Evolutionary conservation across 35 echinoderm and acorn worm genomes (phyloP).

Genomic region (Holothuria glaberrima): DNA sequence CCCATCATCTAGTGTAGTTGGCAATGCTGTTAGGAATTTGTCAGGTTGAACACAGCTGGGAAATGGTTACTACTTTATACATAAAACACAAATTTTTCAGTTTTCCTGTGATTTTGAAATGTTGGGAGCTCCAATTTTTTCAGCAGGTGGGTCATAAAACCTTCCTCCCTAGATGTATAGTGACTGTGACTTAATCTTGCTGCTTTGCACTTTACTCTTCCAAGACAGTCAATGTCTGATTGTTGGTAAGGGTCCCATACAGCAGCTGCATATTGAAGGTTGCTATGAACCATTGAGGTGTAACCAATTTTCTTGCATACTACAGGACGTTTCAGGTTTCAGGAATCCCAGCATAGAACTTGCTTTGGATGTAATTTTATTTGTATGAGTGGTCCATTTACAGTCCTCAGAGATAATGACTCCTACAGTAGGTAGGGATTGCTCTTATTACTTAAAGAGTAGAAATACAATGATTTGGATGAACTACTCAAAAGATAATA

Average conservation of each 20-base stretch:
- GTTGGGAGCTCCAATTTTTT: too few species aligned
- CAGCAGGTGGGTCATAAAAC: too few species aligned
- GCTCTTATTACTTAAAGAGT: neutral
- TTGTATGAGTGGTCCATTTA: neutral
- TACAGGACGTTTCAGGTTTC: too few species aligned
- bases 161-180: neutral
- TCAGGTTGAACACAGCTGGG: too few species aligned
- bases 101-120: too few species aligned
- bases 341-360: neutral
- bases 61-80: neutral
- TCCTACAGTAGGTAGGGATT: neutral
- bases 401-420: neutral
- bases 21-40: too few species aligned
- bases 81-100: neutral
- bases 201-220: too few species aligned
- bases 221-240: too few species aligned
- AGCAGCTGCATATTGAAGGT: too few species aligned
- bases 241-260: neutral
- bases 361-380: conserved; percentile 12
- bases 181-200: too few species aligned
- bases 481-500: neutral
- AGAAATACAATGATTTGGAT: neutral
- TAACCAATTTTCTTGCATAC: conserved; percentile 1
- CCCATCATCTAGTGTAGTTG: too few species aligned
- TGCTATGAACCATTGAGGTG: too few species aligned